Conservation (phyloP, 2,797 vertebrate genomes). For the Choloepus didactylus region DNA sequence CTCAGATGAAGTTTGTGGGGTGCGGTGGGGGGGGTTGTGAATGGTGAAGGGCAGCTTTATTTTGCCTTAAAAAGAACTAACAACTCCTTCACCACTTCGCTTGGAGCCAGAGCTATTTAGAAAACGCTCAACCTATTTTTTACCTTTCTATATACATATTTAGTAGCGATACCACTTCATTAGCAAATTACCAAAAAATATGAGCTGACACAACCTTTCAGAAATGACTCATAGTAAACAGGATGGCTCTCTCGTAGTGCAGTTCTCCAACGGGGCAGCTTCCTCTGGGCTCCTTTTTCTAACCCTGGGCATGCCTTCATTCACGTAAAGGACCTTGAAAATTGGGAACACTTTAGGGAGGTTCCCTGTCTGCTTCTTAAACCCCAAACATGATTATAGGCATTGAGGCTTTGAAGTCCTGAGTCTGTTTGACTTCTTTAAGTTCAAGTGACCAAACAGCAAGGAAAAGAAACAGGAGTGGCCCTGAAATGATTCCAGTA, state of each 20-base stretch:
- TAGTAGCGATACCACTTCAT: conserved; percentile 78
- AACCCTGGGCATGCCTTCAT: background rate
- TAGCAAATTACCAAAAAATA: conserved; percentile 75
- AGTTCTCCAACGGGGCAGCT: background rate
- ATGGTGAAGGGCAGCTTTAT: conserved; percentile 75
- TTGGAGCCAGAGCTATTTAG: conserved; percentile 76
- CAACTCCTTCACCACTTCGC: conserved; percentile 62
- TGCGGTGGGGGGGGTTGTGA: background rate
- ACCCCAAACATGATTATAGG: background rate
- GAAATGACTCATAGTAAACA: conserved; percentile 72
- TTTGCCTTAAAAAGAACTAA: conserved; percentile 68
- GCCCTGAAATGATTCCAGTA: conserved; percentile 61
- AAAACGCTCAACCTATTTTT: conserved; percentile 72
- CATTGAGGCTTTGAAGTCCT: conserved; percentile 26
- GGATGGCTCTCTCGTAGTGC: conserved; percentile 66
- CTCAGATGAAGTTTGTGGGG: conserved; percentile 61
- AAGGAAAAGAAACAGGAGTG: conserved; percentile 40
- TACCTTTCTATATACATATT: conserved; percentile 76
- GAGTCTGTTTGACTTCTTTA: background rate
- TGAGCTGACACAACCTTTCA: conserved; percentile 48
- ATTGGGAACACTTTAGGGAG: background rate
- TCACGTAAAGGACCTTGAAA: conserved; percentile 15
- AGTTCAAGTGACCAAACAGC: conserved; percentile 1
- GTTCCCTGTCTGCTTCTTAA: background rate
- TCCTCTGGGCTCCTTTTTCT: background rate